Base-by-base conservation (phyloP, 2,113 vertebrate genomes). In the Hydrochoerus hydrochaeris region DNA sequence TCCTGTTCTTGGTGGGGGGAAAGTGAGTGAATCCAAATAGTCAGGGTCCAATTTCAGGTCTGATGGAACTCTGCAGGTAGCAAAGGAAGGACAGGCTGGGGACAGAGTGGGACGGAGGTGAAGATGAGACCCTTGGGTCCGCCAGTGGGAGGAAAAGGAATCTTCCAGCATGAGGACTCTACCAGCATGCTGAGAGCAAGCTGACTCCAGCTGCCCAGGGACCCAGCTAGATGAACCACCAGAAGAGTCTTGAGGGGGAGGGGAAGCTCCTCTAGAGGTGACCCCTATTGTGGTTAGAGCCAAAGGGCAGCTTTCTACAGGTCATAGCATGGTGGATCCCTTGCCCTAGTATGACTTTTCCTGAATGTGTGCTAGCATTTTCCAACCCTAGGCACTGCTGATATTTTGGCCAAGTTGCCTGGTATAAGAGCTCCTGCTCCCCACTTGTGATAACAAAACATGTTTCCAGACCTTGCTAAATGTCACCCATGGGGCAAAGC, bases 231-330 rank as follows among this genome's bases (percentile, higher is more conserved):
- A 5, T 32, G 71, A 69, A 38, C 46, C 24, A 24, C 22, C 20
- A 62, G 62, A 32, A n/a, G 17, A 28, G 57, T 77, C 14, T 11
- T 41, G 7, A 19, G 1, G 35, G 3, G 30, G 24, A 6, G 46
- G n/a, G n/a, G n/a, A n/a, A 84, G 16, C 30, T 60, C 54, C 46
- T 65, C 4, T 1, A 7, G 26, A 11, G 22, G 52, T 58, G 32
- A 14, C 20, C 46, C 1, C 28, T 41, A 14, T 12, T 19, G 4
- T 7, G 58, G 41, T 10, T 16, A 26, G 44, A 81, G 22, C 44
- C 78, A 32, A 41, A 0, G 4, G 69, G 28, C 17, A 11, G 32
- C 1, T 49, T 26, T 5, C 19, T n/a, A 0, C 22, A 41, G 60
- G 22, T 69, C n/a, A 20, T 7, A 7, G 19, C 44, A 13, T 13